Conservation (phyloP, 92 coral and sea anemone species). For the Phenganax subtilis region DNA sequence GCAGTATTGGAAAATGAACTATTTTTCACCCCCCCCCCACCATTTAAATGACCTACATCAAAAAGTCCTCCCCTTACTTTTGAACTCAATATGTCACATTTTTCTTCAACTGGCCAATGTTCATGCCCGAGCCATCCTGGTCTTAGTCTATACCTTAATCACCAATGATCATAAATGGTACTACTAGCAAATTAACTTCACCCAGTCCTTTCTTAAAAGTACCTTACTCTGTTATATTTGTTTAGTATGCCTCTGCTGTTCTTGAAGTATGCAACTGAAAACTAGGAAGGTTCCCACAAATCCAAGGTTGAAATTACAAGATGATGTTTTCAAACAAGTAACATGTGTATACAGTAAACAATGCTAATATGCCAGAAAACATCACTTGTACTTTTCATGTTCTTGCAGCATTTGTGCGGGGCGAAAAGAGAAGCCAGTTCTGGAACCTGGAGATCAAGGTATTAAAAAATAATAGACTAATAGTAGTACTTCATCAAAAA, state of each 20-base stretch:
- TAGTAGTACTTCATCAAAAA: not conserved
- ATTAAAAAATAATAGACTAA: not conserved
- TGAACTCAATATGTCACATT: too few relatives aligned
- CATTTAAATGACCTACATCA: too few relatives aligned
- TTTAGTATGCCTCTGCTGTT: conserved; percentile 69
- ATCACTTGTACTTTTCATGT: not conserved
- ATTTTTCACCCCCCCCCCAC: too few relatives aligned
- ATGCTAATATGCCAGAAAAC: not conserved
- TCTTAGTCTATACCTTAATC: not conserved
- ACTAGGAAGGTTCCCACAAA: conserved; percentile 99
- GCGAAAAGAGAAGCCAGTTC: conserved; percentile 88
- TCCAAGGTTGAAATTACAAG: conserved; percentile 73
- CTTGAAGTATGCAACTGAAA: conserved; percentile 99
- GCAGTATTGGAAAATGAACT: too few relatives aligned
- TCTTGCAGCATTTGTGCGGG: conserved; percentile 84
- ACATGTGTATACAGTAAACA: not conserved
- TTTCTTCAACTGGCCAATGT: too few relatives aligned
- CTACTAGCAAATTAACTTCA: conserved; percentile 3
- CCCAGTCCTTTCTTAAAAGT: conserved; percentile 22
- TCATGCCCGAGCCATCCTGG: too few relatives aligned
- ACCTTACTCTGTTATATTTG: not conserved
- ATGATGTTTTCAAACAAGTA: not conserved
- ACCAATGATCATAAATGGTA: not conserved
- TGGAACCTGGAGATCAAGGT: conserved; percentile 85
- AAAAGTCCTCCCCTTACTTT: too few relatives aligned